Evolutionary conservation across 2,888 invertebrate genomes (phyloP), one percentile per base, ranked within the genome.

Genomic region (Cylindroiulus punctatus): DNA sequence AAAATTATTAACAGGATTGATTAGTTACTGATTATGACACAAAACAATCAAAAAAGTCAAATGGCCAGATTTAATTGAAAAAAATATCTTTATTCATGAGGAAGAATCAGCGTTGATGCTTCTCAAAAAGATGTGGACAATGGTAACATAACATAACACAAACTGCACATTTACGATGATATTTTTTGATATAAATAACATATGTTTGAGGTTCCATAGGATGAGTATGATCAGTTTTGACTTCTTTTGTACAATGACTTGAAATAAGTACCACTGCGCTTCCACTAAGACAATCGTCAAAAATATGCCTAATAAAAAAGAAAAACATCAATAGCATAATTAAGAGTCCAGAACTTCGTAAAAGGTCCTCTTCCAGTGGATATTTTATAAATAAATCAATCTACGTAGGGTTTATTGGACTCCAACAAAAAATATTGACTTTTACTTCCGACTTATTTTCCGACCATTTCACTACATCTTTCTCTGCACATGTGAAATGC

Each of bases 211-310:
- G 52, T 52, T 52, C n/a, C 19, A n/a, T n/a, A n/a, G 19, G 52
- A 52, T 52, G 52, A 52, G 52, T 52, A 52, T 52, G 52, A 52
- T 19, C 52, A 52, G 52, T 52, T 52, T 52, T 7, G 52, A 52
- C 52, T 52, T 81, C 81, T 81, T 17, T 8, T 81, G 36, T 81
- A 36, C 30, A 81, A 26, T 81, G 30, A 81, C 81, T 32, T 81
- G 1, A 81, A 81, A 81, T 30, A 81, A 5, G n/a, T 36, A 30
- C 30, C 30, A 14, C 17, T 81, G 81, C 4, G 22, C 12, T n/a
- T 81, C 22, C 12, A 81, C 14, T 2, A 81, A 81, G 14, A 81
- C n/a, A 81, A n/a, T 52, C 52, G 19, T 52, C 2, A 52, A 52
- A n/a, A 10, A 52, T 19, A 52, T 17, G 4, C 52, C 52, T 52